These are phyloP conservation scores for Ceriagrion tenellum DNA, from an alignment of 2,888 invertebrate species.

Conservation along the genomic window DNA sequence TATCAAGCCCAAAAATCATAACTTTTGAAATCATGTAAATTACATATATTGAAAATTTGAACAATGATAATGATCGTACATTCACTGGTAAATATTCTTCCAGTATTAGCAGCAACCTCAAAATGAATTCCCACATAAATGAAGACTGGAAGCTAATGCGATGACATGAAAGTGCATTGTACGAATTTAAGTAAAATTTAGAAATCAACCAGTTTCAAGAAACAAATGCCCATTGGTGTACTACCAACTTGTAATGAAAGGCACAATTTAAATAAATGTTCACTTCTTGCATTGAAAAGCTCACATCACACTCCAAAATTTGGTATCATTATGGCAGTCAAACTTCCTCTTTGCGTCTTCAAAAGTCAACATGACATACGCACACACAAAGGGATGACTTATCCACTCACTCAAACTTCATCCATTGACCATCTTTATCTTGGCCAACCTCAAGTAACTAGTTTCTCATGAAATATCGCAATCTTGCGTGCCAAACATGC, in stretches of 20 bases:
- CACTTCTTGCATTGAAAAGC: background rate
- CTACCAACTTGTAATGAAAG: background rate
- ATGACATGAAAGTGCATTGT: background rate
- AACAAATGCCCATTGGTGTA: background rate
- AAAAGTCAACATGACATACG: background rate
- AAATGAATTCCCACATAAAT: background rate
- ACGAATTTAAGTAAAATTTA: background rate
- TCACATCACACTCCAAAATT: background rate
- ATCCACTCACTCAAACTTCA: background rate
- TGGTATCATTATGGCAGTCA: background rate
- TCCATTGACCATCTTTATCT: background rate
- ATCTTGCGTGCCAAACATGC: background rate
- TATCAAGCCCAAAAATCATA: background rate
- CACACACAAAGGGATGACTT: background rate
- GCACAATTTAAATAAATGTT: conserved; percentile 26
- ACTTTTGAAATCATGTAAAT: background rate
- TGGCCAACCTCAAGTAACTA: background rate
- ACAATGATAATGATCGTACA: background rate
- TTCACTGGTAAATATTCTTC: background rate
- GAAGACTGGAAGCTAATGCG: background rate
- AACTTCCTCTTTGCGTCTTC: too few species aligned
- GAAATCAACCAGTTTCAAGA: background rate
- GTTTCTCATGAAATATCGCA: background rate
- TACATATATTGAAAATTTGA: background rate
- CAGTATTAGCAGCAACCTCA: background rate